phyloP scores from a whole-genome alignment of 2,113 vertebrate species.

The Hippoglossus stenolepis region DNA sequence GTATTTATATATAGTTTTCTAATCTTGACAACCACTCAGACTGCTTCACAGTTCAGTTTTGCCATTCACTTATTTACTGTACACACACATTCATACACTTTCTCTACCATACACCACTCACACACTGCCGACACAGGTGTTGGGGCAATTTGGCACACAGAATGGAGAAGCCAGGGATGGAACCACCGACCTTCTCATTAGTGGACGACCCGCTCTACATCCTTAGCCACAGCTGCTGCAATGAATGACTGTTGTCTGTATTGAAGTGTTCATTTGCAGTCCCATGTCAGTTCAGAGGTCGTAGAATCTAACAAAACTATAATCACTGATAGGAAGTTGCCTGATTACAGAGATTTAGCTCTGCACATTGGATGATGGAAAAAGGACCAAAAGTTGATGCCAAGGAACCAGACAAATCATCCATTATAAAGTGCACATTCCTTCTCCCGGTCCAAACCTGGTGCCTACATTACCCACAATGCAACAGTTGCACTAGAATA shows the following conservation, averaged over 20 bases:
- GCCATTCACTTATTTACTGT: too few relatives aligned
- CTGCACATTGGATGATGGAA: not conserved
- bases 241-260: not conserved
- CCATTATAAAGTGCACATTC: too few relatives aligned
- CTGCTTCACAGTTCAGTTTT: too few relatives aligned
- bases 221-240: not conserved
- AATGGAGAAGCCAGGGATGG: too few relatives aligned
- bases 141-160: too few relatives aligned
- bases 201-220: too few relatives aligned
- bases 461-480: not conserved
- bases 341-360: not conserved
- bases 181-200: not conserved
- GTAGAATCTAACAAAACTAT: not conserved
- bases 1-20: too few relatives aligned
- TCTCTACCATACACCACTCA: too few relatives aligned
- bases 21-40: too few relatives aligned
- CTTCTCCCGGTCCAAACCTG: not conserved
- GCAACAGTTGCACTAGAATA: not conserved
- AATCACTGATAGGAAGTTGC: not conserved
- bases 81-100: too few relatives aligned
- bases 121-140: too few relatives aligned
- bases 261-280: not conserved
- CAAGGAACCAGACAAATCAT: not conserved
- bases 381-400: not conserved
- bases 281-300: not conserved